phyloP scores from a whole-genome alignment of 1,140 invertebrate species.

The Drosophila truncata region DNA sequence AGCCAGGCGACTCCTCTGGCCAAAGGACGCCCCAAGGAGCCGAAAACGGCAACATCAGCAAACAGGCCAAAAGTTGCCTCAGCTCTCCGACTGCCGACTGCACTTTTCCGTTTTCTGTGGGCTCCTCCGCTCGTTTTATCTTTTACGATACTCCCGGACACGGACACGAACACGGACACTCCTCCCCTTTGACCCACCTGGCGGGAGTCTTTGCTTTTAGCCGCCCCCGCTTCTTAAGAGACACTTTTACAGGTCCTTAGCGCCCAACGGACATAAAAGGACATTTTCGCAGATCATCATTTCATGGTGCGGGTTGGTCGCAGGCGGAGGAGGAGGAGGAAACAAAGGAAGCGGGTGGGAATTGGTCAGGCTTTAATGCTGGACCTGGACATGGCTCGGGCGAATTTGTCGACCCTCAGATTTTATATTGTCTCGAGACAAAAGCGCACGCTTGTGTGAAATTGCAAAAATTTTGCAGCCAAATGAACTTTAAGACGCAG shows the following conservation, averaged over 20 bases:
- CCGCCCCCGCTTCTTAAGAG: slow-evolving; percentile 50
- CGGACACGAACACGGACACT: slow-evolving; percentile 20
- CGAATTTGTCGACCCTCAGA: slow-evolving; percentile 45
- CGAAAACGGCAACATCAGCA: slow-evolving; percentile 66
- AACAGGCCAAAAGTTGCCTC: slow-evolving; percentile 56
- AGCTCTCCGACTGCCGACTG: slow-evolving; percentile 38
- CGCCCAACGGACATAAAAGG: slow-evolving; percentile 58
- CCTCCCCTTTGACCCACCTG: slow-evolving; percentile 32
- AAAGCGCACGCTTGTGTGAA: slow-evolving; percentile 40
- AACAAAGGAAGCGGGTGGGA: slow-evolving; percentile 52
- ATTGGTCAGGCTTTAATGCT: slow-evolving; percentile 60
- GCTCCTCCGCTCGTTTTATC: slow-evolving; percentile 16
- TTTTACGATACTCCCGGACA: slow-evolving; percentile 45
- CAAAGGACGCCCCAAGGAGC: slow-evolving; percentile 61
- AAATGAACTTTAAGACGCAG: slow-evolving; percentile 50
- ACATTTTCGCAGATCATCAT: slow-evolving; percentile 73
- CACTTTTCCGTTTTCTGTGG: slow-evolving; percentile 52
- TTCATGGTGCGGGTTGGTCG: slow-evolving; percentile 46
- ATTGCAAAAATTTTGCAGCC: slow-evolving; percentile 54
- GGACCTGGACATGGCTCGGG: slow-evolving; percentile 27
- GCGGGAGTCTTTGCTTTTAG: slow-evolving; percentile 38
- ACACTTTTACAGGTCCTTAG: slow-evolving; percentile 71
- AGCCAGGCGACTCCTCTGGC: background rate
- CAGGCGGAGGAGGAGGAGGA: background rate
- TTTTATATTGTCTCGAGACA: slow-evolving; percentile 47